Conservation (phyloP, 2,113 vertebrate species). For the Sigmodon hispidus region DNA sequence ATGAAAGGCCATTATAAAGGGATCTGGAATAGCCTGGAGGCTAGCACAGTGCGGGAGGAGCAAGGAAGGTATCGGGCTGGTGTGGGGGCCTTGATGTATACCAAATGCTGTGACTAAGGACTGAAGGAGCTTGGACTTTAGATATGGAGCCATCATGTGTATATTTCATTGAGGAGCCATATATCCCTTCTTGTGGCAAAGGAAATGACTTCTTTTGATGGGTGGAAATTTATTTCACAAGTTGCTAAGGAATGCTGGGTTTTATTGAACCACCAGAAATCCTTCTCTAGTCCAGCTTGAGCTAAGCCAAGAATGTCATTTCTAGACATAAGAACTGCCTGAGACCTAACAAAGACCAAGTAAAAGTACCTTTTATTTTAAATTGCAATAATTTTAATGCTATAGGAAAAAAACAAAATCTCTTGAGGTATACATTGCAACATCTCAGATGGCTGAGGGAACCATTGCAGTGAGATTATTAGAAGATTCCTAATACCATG, state of each 20-base stretch:
- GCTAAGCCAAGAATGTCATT: not conserved
- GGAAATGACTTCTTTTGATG: not conserved
- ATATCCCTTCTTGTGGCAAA: not conserved
- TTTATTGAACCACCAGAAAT: not conserved
- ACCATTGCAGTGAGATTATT: not conserved
- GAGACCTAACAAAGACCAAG: not conserved
- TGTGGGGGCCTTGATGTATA: not conserved
- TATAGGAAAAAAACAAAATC: not conserved
- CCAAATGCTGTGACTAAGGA: not conserved
- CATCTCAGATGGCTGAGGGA: not conserved
- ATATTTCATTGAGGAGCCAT: not conserved
- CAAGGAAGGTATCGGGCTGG: not conserved
- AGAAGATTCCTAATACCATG: not conserved
- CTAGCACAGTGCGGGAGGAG: not conserved
- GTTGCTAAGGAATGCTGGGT: not conserved
- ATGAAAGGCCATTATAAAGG: not conserved
- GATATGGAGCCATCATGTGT: not conserved
- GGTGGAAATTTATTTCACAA: not conserved
- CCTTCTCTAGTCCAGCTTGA: not conserved
- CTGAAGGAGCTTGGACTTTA: not conserved
- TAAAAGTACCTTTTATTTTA: not conserved
- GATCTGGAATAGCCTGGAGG: not conserved
- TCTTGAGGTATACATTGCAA: not conserved
- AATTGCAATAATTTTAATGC: not conserved
- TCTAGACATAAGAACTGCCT: not conserved